Evolutionary conservation across 2,888 invertebrate species (phyloP).

Genomic region (Candidula unifasciata): DNA sequence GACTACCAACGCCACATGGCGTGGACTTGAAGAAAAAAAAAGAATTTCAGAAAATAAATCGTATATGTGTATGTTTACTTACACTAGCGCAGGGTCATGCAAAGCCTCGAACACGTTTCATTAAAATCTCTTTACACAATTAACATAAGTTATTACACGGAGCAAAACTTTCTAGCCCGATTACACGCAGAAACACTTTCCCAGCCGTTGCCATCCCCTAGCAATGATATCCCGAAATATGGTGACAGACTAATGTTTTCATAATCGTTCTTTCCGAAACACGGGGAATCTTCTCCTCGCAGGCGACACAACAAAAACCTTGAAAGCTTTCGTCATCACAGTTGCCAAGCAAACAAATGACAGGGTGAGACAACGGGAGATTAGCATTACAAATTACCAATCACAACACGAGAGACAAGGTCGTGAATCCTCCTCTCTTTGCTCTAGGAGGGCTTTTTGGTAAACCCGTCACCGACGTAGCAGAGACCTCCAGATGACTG

Average conservation of each 20-base stretch:
- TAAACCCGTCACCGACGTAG: not conserved
- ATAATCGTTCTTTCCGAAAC: not conserved
- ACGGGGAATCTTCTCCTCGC: not conserved
- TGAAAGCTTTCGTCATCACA: not conserved
- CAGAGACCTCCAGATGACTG: not conserved
- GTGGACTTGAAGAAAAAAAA: no score
- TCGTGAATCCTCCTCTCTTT: not conserved
- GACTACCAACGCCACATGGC: no score
- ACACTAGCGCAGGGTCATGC: no score
- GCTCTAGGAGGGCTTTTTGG: not conserved
- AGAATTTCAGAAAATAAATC: no score
- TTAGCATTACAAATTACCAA: not conserved
- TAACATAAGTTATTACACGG: no score
- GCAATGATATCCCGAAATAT: no score
- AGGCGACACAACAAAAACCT: not conserved
- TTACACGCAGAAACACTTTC: no score
- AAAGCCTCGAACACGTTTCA: no score
- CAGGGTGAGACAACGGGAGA: not conserved
- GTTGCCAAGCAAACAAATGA: not conserved
- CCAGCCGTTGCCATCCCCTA: no score
- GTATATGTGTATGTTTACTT: no score
- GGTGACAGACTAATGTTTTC: not conserved
- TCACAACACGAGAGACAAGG: not conserved
- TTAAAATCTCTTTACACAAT: no score
- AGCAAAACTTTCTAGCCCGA: no score